A percentile compares a stretch with the other conserved stretches of the same genome.
These are phyloP conservation scores for Formicarius rufipectus DNA, from an alignment of 2,113 vertebrate species.

Conservation along the genomic window DNA sequence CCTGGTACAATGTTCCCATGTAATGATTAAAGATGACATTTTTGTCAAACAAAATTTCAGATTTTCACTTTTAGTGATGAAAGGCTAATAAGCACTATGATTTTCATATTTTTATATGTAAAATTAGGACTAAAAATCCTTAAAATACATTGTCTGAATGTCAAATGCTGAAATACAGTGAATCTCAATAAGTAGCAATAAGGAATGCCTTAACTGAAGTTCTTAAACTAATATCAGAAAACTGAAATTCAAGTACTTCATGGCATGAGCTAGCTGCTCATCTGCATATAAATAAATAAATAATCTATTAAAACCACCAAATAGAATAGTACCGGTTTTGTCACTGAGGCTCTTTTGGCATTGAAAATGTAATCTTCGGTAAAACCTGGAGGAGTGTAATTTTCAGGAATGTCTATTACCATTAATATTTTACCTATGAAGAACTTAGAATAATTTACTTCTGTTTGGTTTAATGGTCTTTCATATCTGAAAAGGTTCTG, in stretches of 20 bases:
- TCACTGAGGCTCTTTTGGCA: neutral
- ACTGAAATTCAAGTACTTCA: neutral
- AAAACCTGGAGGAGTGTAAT: slow-evolving; percentile 28
- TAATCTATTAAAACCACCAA: neutral
- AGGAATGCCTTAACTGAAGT: neutral
- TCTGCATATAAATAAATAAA: neutral
- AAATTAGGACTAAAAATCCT: neutral
- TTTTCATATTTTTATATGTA: neutral
- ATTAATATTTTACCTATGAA: slow-evolving; percentile 40
- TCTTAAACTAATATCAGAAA: neutral
- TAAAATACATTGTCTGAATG: neutral
- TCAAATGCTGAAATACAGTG: neutral
- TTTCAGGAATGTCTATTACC: slow-evolving; percentile 43
- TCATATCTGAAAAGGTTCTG: slow-evolving; percentile 31
- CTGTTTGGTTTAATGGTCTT: slow-evolving; percentile 47
- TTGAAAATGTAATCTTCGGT: neutral
- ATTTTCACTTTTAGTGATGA: neutral
- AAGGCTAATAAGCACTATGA: neutral
- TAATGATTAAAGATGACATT: neutral
- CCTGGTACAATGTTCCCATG: neutral
- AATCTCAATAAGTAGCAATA: neutral
- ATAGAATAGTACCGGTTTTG: neutral
- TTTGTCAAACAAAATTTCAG: neutral
- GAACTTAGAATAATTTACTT: slow-evolving; percentile 57
- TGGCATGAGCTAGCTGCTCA: neutral